Base-by-base conservation (phyloP, 2,888 invertebrate species). In the Dicyrtomina minuta region DNA sequence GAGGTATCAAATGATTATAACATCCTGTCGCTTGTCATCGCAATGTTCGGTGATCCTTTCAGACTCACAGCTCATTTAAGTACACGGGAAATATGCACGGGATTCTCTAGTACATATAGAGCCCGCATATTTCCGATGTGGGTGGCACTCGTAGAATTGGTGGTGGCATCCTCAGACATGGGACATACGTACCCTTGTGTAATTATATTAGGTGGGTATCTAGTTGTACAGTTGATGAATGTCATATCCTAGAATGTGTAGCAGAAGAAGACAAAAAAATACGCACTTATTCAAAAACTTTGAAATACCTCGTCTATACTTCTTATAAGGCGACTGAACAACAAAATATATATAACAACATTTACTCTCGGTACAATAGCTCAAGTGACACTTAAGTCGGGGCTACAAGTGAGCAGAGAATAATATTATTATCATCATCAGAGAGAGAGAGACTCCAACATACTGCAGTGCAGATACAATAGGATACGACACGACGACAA, bases 21-120 rank as follows among this genome's bases (percentile, higher is more conserved):
- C 71, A 71, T 71, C 71, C 71, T 71, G 71, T 68, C 71, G 68
- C 68, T 71, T 71, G 71, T 71, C 71, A 71, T 71, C 71, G 68
- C 71, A 68, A 53, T 68, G 53, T 65, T 71, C 68, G 65, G 68
- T 68, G 65, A 68, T 60, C 71, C 68, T 51, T 59, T 55, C 56
- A 51, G 59, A 46, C 46, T 33, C 22, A 20, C 26, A 60, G 20
- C 49, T 58, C 66, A 20, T 27, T 17, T n/a, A 22, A 64, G 49
- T 41, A 20, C 27, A 20, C 10, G 17, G 27, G 24, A 64, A 64
- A 51, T 49, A 51, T 53, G 49, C 20, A 49, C 46, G 27, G 39
- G 53, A 58, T 56, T 66, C 27, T 22, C 17, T 55, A 4, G n/a
- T n/a, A n/a, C n/a, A n/a, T n/a, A 61, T 51, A 70, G 66, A 51